A percentile compares a stretch with the other conserved stretches of the same genome.
These are phyloP conservation scores for Drosophila buzzatii DNA, from an alignment of 2,888 invertebrate species.

Conservation along the genomic window DNA sequence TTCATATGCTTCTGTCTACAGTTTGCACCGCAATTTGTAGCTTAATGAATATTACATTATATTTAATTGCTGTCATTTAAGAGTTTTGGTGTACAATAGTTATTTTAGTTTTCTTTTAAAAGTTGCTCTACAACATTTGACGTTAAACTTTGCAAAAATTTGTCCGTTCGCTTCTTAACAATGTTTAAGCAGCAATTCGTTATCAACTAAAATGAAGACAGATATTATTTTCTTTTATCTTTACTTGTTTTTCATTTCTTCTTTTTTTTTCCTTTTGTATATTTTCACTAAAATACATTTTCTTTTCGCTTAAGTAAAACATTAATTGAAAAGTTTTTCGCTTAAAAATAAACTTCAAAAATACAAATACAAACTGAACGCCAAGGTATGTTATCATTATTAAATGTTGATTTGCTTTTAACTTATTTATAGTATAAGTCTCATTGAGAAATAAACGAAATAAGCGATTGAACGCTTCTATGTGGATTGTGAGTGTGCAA, in stretches of 20 bases:
- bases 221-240: slow-evolving; percentile 22
- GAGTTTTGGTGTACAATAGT: slow-evolving; percentile 64
- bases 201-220: slow-evolving; percentile 62
- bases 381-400: slow-evolving; percentile 49
- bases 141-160: slow-evolving; percentile 24
- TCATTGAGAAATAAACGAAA: slow-evolving; percentile 72
- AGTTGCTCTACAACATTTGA: slow-evolving; percentile 51
- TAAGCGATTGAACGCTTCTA: slow-evolving; percentile 33
- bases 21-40: slow-evolving; percentile 43
- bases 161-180: slow-evolving; percentile 33
- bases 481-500: slow-evolving; percentile 15
- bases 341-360: slow-evolving; percentile 70
- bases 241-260: not conserved
- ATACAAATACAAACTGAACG: slow-evolving; percentile 65
- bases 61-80: slow-evolving; percentile 51
- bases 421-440: slow-evolving; percentile 65
- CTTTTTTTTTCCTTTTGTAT: slow-evolving; percentile 43
- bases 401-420: slow-evolving; percentile 33
- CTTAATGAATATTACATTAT: slow-evolving; percentile 50
- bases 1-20: slow-evolving; percentile 62
- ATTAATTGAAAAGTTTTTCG: slow-evolving; percentile 63
- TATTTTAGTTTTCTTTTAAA: slow-evolving; percentile 19
- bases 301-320: slow-evolving; percentile 60
- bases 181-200: slow-evolving; percentile 26
- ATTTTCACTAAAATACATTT: slow-evolving; percentile 63